Base-by-base conservation (phyloP, 2,888 invertebrate species). In the Cephus nigrinus region DNA sequence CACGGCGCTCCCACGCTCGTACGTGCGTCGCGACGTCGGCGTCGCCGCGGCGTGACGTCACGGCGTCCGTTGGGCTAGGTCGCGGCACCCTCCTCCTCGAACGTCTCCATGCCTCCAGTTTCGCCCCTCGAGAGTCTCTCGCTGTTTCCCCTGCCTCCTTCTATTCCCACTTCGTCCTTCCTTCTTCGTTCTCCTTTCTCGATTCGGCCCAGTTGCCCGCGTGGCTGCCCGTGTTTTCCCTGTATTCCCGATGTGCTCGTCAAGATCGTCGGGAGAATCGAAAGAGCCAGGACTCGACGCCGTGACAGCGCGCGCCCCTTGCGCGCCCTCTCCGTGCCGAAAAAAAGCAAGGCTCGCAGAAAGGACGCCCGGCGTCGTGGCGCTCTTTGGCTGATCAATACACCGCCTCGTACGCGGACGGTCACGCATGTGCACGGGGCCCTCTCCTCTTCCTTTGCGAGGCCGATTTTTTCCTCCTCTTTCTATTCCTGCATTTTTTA, bases 321-420 rank as follows among this genome's bases (percentile, higher is more conserved):
- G 30, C 69, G 30, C 69, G 30, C 69, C 32, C 69, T 77, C 77
- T 80, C 76, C 84, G 85, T 86, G 86, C 89, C 88, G 87, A 88
- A 90, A 90, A 40, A 91, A 90, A 90, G 89, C 89, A 89, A 91
- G 89, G 90, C 91, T 90, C 91, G 88, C 89, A 88, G 88, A 90
- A 91, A 91, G 91, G 90, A 91, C 90, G 90, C 90, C 90, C 88
- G 90, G 90, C 90, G 90, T 90, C 90, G 91, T 89, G 89, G 90
- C 90, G 90, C 90, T 91, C 90, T 91, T 90, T 90, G 89, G 91
- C 91, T 91, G 91, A 91, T 91, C 91, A 91, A 91, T 91, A 91
- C 90, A 89, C 90, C 90, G 90, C 90, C 89, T 89, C 90, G 90
- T 90, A 91, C 89, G 90, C 90, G 90, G 88, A 91, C 91, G 91